Percentiles rank a stretch among this genome's conserved stretches.
Conservation (phyloP, 2,888 invertebrate genomes). For the Leptogaster cylindrica region DNA sequence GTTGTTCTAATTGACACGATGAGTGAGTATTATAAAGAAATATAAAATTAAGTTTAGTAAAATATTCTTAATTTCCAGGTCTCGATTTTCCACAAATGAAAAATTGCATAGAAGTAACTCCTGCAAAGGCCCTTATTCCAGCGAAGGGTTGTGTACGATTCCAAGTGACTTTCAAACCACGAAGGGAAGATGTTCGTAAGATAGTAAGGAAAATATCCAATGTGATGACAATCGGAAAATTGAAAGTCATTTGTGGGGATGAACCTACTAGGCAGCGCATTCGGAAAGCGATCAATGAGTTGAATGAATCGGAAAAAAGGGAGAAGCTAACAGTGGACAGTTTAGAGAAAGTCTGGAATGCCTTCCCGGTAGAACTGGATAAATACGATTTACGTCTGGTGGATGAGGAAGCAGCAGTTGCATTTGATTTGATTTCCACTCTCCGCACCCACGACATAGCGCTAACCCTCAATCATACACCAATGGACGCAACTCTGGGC, state of each 20-base stretch:
- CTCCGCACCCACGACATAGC: conserved; percentile 57
- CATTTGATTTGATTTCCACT: conserved; percentile 54
- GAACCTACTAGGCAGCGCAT: conserved; percentile 63
- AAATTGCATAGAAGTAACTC: conserved; percentile 59
- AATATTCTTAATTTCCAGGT: conserved; percentile 46
- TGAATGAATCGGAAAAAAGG: conserved; percentile 50
- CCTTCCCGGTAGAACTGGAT: conserved; percentile 54
- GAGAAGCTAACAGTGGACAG: conserved; percentile 52
- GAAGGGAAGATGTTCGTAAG: conserved; percentile 62
- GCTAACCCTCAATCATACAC: conserved; percentile 56
- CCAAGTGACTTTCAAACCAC: conserved; percentile 62
- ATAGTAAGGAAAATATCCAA: conserved; percentile 56
- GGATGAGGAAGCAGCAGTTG: conserved; percentile 54
- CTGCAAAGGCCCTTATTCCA: conserved; percentile 61
- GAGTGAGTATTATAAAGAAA: conserved; percentile 44
- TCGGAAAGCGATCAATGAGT: conserved; percentile 52
- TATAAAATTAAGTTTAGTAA: neutral
- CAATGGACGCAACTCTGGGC: conserved; percentile 55
- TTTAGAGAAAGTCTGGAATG: conserved; percentile 54
- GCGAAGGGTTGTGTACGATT: conserved; percentile 60
- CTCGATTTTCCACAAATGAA: conserved; percentile 55
- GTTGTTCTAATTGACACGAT: conserved; percentile 54
- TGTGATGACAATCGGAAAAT: conserved; percentile 62
- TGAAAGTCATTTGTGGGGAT: conserved; percentile 64
- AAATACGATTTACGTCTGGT: conserved; percentile 53